A percentile compares a stretch with the other conserved stretches of the same genome.
phyloP scores from a whole-genome alignment of 2,797 vertebrate species.

The Borostomias antarcticus region DNA sequence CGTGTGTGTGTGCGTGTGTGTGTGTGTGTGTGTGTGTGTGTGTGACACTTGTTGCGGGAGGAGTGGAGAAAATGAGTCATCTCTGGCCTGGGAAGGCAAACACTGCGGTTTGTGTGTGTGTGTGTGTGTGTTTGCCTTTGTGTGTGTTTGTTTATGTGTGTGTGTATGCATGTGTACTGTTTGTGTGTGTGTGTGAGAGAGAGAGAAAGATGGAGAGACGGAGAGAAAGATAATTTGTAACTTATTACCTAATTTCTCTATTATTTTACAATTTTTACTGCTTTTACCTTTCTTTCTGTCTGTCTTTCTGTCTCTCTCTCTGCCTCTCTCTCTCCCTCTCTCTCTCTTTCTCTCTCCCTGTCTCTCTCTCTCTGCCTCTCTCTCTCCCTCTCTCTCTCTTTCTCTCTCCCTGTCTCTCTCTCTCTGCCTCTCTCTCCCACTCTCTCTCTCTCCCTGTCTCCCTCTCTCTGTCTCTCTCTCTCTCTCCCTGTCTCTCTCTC shows the following conservation, averaged over 20 bases:
- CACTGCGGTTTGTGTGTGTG: constrained; percentile 4
- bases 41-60: constrained; percentile 31
- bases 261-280: no score
- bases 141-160: constrained; percentile 4
- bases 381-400: background rate
- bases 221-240: background rate
- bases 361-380: background rate
- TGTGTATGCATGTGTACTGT: constrained; percentile 13
- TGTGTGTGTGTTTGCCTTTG: constrained; percentile 7
- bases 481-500: background rate
- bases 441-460: background rate
- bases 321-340: constrained; percentile 1
- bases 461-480: background rate
- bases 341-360: background rate
- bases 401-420: constrained; percentile 1
- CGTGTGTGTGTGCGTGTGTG: constrained; percentile 15
- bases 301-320: background rate
- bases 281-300: background rate
- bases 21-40: constrained; percentile 27
- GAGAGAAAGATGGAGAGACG: background rate
- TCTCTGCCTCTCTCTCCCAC: background rate
- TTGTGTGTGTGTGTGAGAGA: background rate
- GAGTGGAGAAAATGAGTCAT: constrained; percentile 61
- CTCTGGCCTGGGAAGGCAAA: constrained; percentile 42
- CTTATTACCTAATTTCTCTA: constrained; percentile 2